phyloP scores from a whole-genome alignment of 1,140 invertebrate species.

The Drosophila mayri region DNA sequence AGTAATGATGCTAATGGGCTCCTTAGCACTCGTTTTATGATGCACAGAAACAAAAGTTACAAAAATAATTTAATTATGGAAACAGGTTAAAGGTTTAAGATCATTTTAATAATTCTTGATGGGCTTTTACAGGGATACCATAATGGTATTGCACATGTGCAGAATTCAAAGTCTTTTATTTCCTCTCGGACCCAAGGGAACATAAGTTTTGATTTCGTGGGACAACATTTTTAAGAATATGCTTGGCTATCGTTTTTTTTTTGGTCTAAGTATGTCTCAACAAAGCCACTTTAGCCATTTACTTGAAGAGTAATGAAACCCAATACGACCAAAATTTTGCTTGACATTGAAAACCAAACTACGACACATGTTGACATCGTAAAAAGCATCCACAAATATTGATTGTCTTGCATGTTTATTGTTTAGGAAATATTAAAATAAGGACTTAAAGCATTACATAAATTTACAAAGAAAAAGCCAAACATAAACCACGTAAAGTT shows the following conservation, averaged over 20 bases:
- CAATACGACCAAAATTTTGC: neutral
- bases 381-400: slow-evolving; percentile 18
- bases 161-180: neutral
- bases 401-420: neutral
- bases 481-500: neutral
- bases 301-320: slow-evolving; percentile 1
- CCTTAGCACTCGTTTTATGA: slow-evolving; percentile 61
- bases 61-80: neutral
- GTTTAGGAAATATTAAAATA: neutral
- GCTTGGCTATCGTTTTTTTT: neutral
- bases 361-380: slow-evolving; percentile 20
- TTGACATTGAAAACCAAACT: slow-evolving; percentile 1
- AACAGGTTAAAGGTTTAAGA: too few relatives aligned
- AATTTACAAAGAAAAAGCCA: neutral
- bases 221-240: neutral
- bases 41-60: slow-evolving; percentile 2
- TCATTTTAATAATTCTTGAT: neutral
- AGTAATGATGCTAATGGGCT: slow-evolving; percentile 64
- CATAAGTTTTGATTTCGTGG: neutral
- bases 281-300: neutral
- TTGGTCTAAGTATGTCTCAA: neutral
- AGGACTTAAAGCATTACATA: neutral
- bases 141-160: neutral
- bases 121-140: too few relatives aligned
- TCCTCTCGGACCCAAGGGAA: neutral